Evolutionary conservation across 2,888 invertebrate genomes (phyloP).

Genomic region (Thyatira batis): DNA sequence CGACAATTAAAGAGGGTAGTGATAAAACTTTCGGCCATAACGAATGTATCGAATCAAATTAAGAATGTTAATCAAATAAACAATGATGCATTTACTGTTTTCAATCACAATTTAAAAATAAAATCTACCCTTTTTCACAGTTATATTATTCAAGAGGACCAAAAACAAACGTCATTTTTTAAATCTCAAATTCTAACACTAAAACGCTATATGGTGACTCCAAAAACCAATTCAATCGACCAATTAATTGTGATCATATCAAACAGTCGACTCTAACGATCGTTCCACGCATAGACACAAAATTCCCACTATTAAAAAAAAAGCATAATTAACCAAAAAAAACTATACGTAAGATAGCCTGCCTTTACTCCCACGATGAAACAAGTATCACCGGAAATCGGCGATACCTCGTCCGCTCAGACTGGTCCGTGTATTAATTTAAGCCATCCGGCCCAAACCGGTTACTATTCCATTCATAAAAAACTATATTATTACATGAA

Average conservation of each 20-base stretch:
- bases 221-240: not conserved
- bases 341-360: conserved; percentile 14
- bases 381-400: conserved; percentile 57
- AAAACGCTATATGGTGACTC: not conserved
- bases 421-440: conserved; percentile 48
- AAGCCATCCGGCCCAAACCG: conserved; percentile 50
- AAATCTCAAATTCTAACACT: not conserved
- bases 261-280: not conserved
- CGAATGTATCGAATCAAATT: too few relatives aligned
- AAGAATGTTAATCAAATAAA: too few relatives aligned
- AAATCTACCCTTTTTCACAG: too few relatives aligned
- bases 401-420: conserved; percentile 30
- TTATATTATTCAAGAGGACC: too few relatives aligned
- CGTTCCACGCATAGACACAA: not conserved
- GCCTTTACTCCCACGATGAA: conserved; percentile 52
- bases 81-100: too few relatives aligned
- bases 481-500: conserved; percentile 32
- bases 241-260: not conserved
- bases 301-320: conserved; percentile 37
- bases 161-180: not conserved
- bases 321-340: conserved; percentile 29
- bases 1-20: too few relatives aligned
- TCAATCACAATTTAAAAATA: too few relatives aligned
- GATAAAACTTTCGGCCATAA: too few relatives aligned
- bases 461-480: conserved; percentile 55